Evolutionary conservation across 2,113 vertebrate species (phyloP).

Genomic region (Solea solea): DNA sequence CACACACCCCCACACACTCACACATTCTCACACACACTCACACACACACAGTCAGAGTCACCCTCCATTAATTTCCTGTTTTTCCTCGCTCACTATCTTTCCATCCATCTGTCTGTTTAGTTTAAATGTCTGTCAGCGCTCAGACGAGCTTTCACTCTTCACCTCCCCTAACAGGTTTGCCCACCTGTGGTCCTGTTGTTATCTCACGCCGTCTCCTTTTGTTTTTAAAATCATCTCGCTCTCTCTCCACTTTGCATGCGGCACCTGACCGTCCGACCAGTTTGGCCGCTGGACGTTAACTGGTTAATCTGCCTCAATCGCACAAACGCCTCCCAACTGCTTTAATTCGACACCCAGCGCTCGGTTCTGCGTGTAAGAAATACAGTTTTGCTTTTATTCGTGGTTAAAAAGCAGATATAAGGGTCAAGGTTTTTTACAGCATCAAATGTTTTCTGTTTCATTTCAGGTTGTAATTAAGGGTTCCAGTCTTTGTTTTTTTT

Average conservation of each 20-base stretch:
- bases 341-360: conserved; percentile 55
- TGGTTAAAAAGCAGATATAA: conserved; percentile 3
- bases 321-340: conserved; percentile 43
- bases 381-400: background rate
- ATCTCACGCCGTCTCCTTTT: conserved; percentile 31
- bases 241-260: background rate
- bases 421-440: conserved; percentile 10
- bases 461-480: background rate
- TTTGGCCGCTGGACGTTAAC: conserved; percentile 39
- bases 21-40: no score
- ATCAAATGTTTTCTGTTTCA: conserved; percentile 21
- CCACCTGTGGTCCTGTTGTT: conserved; percentile 43
- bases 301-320: conserved; percentile 68
- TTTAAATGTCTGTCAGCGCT: conserved; percentile 45
- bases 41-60: background rate
- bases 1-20: background rate
- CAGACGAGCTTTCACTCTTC: conserved; percentile 47
- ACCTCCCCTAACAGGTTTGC: conserved; percentile 52
- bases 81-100: conserved; percentile 42
- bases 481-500: no score
- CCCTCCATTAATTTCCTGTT: background rate
- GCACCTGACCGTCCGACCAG: conserved; percentile 26
- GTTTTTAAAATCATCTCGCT: conserved; percentile 22
- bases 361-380: background rate
- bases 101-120: conserved; percentile 56